Base-by-base conservation (phyloP, 2,113 vertebrate species). In the Ptilonorhynchus violaceus region DNA sequence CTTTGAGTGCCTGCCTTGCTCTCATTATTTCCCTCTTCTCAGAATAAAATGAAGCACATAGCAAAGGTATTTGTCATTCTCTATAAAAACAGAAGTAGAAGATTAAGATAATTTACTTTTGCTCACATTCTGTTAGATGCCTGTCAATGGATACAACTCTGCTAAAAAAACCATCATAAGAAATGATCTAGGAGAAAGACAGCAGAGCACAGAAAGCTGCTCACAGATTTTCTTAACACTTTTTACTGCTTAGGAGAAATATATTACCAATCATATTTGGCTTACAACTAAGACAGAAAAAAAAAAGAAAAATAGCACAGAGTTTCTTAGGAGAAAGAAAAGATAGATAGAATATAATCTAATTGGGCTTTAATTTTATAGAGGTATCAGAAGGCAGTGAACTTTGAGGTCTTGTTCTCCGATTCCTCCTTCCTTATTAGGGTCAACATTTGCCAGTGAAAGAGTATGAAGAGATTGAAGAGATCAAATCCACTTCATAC, bases 101-200 rank as follows among this genome's bases (percentile, higher is more conserved):
- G 30, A 67, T 75, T 21, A 50, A 49, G 64, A 16, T 53, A 53
- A 66, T 55, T 58, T 78, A 33, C 42, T 87, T 89, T 80, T 82
- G 13, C 21, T 7, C 24, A 50, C 23, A 35, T 70, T 89, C 18
- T 1, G 0, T 70, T 64, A 53, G 30, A 37, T 50, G 62, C 4
- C 10, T 3, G 0, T 15, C 42, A 68, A 63, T 1, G 1, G 9
- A 53, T 72, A 59, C 1, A 4, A 21, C 13, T 83, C 33, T 18
- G 10, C 27, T 75, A 23, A 70, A 96, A 86, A 69, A 77, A 37
- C 27, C 16, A 31, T 83, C 6, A 7, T 17, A 46, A 49, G 23
- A 85, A 74, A 72, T 52, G 17, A 1, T 60, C 13, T 37, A n/a
- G 13, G 16, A 90, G 53, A 91, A 92, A 73, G 9, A 42, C 6